Evolutionary conservation across 2,888 invertebrate species (phyloP).

Genomic region (Melieria crassipennis): DNA sequence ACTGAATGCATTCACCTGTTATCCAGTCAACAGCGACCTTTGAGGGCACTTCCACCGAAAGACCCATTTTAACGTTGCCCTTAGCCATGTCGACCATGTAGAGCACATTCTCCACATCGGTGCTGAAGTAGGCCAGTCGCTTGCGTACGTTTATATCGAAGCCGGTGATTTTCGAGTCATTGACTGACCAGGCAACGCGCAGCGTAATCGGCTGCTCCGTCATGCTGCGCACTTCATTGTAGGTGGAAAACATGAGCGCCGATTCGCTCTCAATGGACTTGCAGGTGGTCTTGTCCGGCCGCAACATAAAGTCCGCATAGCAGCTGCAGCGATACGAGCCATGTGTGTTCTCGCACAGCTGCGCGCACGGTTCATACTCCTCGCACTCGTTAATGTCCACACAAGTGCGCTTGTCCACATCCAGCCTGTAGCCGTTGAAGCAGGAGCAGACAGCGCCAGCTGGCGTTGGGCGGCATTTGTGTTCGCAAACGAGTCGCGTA

Average conservation of each 20-base stretch:
- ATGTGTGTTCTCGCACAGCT: constrained; percentile 66
- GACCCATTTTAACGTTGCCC: constrained; percentile 59
- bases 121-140: constrained; percentile 67
- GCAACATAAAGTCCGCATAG: constrained; percentile 63
- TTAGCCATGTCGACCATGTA: constrained; percentile 63
- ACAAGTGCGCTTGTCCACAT: constrained; percentile 70
- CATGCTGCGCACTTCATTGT: constrained; percentile 70
- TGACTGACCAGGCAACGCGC: constrained; percentile 63
- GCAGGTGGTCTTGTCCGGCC: constrained; percentile 73
- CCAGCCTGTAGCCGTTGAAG: constrained; percentile 69
- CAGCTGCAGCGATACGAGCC: constrained; percentile 63
- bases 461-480: constrained; percentile 73
- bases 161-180: constrained; percentile 68
- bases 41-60: constrained; percentile 65
- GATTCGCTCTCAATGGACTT: constrained; percentile 72
- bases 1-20: constrained; percentile 63
- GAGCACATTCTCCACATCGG: constrained; percentile 65
- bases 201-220: constrained; percentile 59
- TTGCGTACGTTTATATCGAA: constrained; percentile 68
- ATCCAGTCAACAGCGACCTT: constrained; percentile 80
- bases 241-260: constrained; percentile 69
- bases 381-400: constrained; percentile 79
- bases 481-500: constrained; percentile 65
- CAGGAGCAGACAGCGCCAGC: constrained; percentile 75
- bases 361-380: constrained; percentile 70